Base-by-base conservation (phyloP, 2,113 vertebrate genomes). In the Lasiurus cinereus region DNA sequence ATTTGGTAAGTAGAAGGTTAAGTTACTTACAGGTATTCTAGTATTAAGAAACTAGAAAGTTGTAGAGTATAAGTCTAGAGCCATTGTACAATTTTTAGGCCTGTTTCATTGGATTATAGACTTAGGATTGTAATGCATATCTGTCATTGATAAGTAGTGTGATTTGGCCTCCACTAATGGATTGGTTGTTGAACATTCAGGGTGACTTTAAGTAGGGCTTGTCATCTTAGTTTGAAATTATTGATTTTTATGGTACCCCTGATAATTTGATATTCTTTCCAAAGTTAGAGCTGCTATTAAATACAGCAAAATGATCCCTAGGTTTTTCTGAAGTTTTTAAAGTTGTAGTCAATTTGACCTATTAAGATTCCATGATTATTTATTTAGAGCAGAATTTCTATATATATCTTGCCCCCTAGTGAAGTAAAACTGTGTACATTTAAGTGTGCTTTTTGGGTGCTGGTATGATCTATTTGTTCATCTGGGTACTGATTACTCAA, bases 201-300 rank as follows among this genome's bases (percentile, higher is more conserved):
- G 9, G 24, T 74, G 29, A 48, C 27, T 76, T 48, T 79, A 21
- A 31, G 46, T 86, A 56, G 31, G 62, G 11, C 19, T 88, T 64
- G 12, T 43, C 16, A 6, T 52, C 36, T 36, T 73, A 64, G 19
- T 73, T 90, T 95, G 59, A 87, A 46, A 52, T 94, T 48, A 70
- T 1, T 95, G n/a, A 19, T 85, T 83, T 95, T 93, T 70, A 96
- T 83, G 39, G 2, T 79, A 27, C 18, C 8, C 8, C 77, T 85
- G 52, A 94, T 59, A 76, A 36, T 67, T 93, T 94, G n/a, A 1
- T 19, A 77, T 3, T 64, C 2, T 6, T 8, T 50, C 1, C 12
- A 91, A 74, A 46, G 79, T 56, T 72, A 78, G 72, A 78, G 24
- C 18, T 59, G 18, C 4, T 31, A 0, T 91, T 83, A 54, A 82